phyloP scores from a whole-genome alignment of 2,113 vertebrate genomes.

The Tragelaphus imberbis region DNA sequence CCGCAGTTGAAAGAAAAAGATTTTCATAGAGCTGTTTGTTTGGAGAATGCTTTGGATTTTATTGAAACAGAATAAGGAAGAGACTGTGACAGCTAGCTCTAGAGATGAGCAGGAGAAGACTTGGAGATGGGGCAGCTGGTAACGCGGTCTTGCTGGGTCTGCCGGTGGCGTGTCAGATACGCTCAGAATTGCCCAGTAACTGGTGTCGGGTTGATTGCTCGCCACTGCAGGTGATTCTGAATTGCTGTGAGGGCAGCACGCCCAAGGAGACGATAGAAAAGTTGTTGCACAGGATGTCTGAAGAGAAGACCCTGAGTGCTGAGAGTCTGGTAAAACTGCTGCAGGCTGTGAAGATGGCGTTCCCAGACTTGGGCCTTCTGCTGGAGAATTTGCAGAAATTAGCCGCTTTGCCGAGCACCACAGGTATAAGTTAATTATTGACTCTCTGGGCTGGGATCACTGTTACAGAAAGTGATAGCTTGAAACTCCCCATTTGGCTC shows the following conservation, averaged over 20 bases:
- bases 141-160: not conserved
- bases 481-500: not conserved
- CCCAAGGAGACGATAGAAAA: constrained; percentile 72
- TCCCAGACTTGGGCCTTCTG: constrained; percentile 76
- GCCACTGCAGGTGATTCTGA: constrained; percentile 80
- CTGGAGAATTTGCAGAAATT: constrained; percentile 69
- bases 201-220: constrained; percentile 40
- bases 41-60: constrained; percentile 1
- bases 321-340: constrained; percentile 81
- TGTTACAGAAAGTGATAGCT: not conserved
- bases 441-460: constrained; percentile 15
- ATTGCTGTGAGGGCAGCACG: constrained; percentile 81
- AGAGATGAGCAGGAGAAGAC: not conserved
- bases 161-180: not conserved
- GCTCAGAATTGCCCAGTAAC: not conserved
- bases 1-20: not conserved
- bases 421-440: constrained; percentile 69
- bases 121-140: not conserved
- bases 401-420: constrained; percentile 24
- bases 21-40: not conserved
- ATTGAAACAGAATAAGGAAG: not conserved
- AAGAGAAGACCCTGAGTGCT: constrained; percentile 79
- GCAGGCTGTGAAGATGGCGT: constrained; percentile 66
- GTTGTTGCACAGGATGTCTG: constrained; percentile 76
- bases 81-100: not conserved